phyloP scores from a whole-genome alignment of 2,797 vertebrate genomes.

The Chrosomus eos region DNA sequence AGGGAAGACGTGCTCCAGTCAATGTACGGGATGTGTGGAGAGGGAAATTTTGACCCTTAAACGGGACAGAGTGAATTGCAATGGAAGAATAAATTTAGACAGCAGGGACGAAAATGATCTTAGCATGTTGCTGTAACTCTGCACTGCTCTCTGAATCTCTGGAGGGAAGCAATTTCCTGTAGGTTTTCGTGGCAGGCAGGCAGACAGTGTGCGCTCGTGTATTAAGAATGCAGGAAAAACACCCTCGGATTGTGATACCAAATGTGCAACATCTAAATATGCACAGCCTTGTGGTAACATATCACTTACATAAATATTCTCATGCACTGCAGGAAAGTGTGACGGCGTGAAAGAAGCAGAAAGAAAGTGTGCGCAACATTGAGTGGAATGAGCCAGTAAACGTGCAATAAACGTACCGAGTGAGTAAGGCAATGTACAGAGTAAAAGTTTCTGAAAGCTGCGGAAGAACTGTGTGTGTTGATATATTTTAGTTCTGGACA shows the following conservation, averaged over 20 bases:
- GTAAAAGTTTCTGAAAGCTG: constrained; percentile 28
- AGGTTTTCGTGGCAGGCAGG: background rate
- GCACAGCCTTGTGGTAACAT: constrained; percentile 20
- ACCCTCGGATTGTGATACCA: constrained; percentile 15
- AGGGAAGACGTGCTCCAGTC: constrained; percentile 53
- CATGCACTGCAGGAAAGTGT: background rate
- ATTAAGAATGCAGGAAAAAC: constrained; percentile 34
- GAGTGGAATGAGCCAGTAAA: background rate
- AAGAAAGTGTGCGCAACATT: constrained; percentile 41
- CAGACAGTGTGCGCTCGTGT: background rate
- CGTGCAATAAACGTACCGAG: constrained; percentile 25
- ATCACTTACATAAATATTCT: constrained; percentile 46
- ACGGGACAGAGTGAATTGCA: constrained; percentile 29
- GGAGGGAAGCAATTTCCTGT: constrained; percentile 26
- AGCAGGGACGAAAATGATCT: constrained; percentile 33
- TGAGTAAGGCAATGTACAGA: constrained; percentile 2
- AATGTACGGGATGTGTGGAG: constrained; percentile 45
- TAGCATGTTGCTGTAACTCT: constrained; percentile 19
- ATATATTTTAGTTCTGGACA: background rate
- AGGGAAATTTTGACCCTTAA: constrained; percentile 37
- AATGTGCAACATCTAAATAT: constrained; percentile 45
- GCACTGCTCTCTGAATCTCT: constrained; percentile 10
- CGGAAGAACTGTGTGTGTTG: background rate
- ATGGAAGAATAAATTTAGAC: constrained; percentile 46
- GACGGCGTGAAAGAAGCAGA: constrained; percentile 22